phyloP scores from a whole-genome alignment of 2,888 invertebrate genomes.

The Orchesellides sinensis region DNA sequence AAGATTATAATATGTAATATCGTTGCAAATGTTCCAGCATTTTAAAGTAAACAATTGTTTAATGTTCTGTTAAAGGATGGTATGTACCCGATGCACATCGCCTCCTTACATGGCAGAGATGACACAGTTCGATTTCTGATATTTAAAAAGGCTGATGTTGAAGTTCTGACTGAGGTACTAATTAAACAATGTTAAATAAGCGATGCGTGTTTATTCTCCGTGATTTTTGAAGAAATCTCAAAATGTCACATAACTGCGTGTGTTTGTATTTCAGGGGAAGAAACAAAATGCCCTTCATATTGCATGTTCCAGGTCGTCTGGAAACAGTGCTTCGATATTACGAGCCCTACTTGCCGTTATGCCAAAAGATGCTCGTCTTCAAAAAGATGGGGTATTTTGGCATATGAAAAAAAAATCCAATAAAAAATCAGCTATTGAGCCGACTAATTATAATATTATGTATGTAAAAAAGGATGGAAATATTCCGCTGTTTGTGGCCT shows the following conservation, averaged over 20 bases:
- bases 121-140: slow-evolving; percentile 81
- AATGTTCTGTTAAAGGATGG: slow-evolving; percentile 89
- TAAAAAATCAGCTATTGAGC: background rate
- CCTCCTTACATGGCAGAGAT: slow-evolving; percentile 97
- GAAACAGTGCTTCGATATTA: slow-evolving; percentile 93
- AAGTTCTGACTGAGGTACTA: slow-evolving; percentile 94
- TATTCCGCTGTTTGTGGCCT: slow-evolving; percentile 94
- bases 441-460: slow-evolving; percentile 1
- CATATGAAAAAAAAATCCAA: background rate
- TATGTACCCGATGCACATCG: slow-evolving; percentile 96
- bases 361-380: slow-evolving; percentile 92
- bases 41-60: too few species aligned
- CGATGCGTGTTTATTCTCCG: too few species aligned
- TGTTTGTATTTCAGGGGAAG: slow-evolving; percentile 83
- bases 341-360: slow-evolving; percentile 91
- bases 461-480: slow-evolving; percentile 76
- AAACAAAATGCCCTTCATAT: slow-evolving; percentile 97
- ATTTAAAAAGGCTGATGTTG: slow-evolving; percentile 92
- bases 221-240: background rate
- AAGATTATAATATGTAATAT: too few species aligned
- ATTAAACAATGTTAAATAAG: background rate
- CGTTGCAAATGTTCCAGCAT: background rate
- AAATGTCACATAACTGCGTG: background rate
- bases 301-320: slow-evolving; percentile 94
- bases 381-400: slow-evolving; percentile 81